Base-by-base conservation (phyloP, 2,113 vertebrate species). In the Labeo rohita region DNA sequence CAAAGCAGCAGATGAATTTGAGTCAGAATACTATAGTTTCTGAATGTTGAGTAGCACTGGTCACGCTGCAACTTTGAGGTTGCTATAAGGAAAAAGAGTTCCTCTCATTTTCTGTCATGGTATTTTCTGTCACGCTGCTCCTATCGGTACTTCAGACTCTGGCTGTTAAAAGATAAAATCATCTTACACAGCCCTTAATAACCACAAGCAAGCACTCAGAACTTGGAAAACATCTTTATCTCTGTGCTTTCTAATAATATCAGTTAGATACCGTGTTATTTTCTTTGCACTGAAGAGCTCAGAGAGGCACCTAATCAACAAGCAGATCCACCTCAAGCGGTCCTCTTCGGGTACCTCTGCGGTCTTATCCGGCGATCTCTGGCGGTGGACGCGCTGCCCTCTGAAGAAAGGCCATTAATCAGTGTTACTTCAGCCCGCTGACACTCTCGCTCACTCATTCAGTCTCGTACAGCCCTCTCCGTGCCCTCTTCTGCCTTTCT, bases 391-490 rank as follows among this genome's bases (percentile, higher is more conserved):
- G 84, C 59, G 18, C 88, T 89, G 85, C 59, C 89, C 88, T 91
- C 86, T 90, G 75, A 84, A 85, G 80, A 72, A 75, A 84, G 84
- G 59, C 75, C 84, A 89, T 90, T 90, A 91, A 90, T 91, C 90
- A 90, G 78, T 78, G 88, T 90, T 92, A 91, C 85, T 84, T 79
- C 75, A 74, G 83, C 36, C 80, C 43, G 34, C 89, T 89, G 90
- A 87, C 87, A 90, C 72, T 82, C 83, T 84, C 73, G 83, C 77
- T 61, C 84, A 84, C 81, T 85, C 85, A 84, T 85, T 65, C 86
- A 81, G 88, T 86, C 86, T 84, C 86, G 85, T 87, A 89, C 70
- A 34, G 39, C 54, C 47, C 21, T 49, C 70, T 74, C 73, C 75
- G 18, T 73, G 77, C 83, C 82, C 83, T 83, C 86, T 85, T 86